Conservation (phyloP, 2,888 invertebrate genomes). For the Tenthredo notha region DNA sequence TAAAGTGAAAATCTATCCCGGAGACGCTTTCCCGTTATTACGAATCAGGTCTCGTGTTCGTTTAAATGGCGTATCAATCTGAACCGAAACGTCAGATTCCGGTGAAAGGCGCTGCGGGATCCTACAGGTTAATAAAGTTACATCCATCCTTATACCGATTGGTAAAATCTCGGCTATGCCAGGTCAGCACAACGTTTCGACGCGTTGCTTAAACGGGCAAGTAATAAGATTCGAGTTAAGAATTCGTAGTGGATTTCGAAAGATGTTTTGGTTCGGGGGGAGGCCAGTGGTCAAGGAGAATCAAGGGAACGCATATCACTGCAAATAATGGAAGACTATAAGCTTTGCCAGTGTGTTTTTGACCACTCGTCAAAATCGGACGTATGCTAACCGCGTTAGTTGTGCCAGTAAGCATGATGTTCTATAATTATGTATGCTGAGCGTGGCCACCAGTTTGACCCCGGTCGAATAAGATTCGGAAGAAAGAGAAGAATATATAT, state of each 20-base stretch:
- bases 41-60: constrained; percentile 40
- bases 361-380: constrained; percentile 28
- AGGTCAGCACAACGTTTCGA: neutral
- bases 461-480: constrained; percentile 11
- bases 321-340: constrained; percentile 30
- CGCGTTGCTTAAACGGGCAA: neutral
- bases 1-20: constrained; percentile 17
- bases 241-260: constrained; percentile 22
- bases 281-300: constrained; percentile 5
- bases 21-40: constrained; percentile 41
- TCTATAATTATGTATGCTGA: constrained; percentile 38
- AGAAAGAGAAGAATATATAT: neutral
- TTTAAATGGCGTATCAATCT: constrained; percentile 73
- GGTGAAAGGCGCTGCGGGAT: constrained; percentile 58
- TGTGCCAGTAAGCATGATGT: constrained; percentile 6
- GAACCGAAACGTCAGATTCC: constrained; percentile 64
- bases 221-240: constrained; percentile 15
- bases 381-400: neutral
- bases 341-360: constrained; percentile 12
- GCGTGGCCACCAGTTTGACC: constrained; percentile 37
- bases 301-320: constrained; percentile 25
- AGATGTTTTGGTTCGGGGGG: neutral
- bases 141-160: constrained; percentile 29
- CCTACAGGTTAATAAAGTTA: constrained; percentile 53
- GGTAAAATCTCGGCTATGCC: constrained; percentile 4